These are phyloP conservation scores for Notodonta ziczac DNA, from an alignment of 2,888 invertebrate species.

Conservation along the genomic window DNA sequence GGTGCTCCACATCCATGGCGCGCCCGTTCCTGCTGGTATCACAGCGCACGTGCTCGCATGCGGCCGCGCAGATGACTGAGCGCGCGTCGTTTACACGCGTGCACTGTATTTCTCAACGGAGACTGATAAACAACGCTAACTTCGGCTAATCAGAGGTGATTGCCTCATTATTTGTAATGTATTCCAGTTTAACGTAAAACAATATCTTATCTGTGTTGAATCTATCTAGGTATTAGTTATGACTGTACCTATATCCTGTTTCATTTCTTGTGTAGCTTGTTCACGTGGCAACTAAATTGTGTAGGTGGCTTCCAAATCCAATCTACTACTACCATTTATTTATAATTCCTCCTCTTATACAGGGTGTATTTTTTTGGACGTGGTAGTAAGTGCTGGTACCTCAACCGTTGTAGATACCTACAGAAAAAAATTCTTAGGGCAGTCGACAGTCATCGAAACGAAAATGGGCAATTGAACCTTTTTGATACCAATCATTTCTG, in stretches of 20 bases:
- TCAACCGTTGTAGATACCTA: too few species aligned
- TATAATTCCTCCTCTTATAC: too few species aligned
- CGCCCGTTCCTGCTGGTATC: slow-evolving; percentile 35
- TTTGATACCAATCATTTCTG: too few species aligned
- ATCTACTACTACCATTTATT: background rate
- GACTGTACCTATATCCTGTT: background rate
- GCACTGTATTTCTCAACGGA: slow-evolving; percentile 53
- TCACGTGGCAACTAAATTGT: background rate
- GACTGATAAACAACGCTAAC: slow-evolving; percentile 65
- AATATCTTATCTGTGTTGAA: slow-evolving; percentile 29
- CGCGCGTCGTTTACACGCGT: slow-evolving; percentile 51
- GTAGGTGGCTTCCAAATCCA: background rate
- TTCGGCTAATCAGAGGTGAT: slow-evolving; percentile 59
- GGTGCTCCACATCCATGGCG: slow-evolving; percentile 48
- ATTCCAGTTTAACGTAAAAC: slow-evolving; percentile 23
- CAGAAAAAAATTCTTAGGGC: too few species aligned
- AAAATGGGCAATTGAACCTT: too few species aligned
- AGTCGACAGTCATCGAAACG: too few species aligned
- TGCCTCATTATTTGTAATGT: slow-evolving; percentile 40
- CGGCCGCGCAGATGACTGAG: slow-evolving; percentile 52
- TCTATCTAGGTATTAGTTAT: background rate
- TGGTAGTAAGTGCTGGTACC: too few species aligned
- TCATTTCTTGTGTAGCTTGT: background rate
- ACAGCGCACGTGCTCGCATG: slow-evolving; percentile 51
- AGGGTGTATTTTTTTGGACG: background rate